Percentiles rank a stretch among this genome's conserved stretches.
Evolutionary conservation across 2,113 vertebrate genomes (phyloP).

Genomic region (Calypte anna): DNA sequence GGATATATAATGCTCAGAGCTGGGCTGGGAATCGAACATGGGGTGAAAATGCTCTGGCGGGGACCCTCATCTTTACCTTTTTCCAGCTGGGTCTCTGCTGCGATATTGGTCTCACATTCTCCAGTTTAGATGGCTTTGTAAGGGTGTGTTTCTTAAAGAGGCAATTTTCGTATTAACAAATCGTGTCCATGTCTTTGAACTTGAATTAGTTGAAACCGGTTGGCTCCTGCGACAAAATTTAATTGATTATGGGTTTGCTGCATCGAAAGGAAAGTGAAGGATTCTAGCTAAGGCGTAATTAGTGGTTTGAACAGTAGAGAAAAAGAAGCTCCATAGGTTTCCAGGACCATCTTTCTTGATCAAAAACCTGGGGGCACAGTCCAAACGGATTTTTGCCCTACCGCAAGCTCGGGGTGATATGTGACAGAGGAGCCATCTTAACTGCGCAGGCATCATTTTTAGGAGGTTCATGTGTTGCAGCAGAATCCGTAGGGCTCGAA

Average conservation of each 20-base stretch:
- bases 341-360: background rate
- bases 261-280: constrained; percentile 37
- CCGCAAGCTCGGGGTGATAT: constrained; percentile 32
- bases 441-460: constrained; percentile 61
- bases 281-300: background rate
- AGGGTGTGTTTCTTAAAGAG: constrained; percentile 9
- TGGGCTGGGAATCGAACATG: background rate
- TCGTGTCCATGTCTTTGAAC: constrained; percentile 81
- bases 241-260: constrained; percentile 18
- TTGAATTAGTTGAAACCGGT: constrained; percentile 74
- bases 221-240: constrained; percentile 53
- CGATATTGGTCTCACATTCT: background rate
- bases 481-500: background rate
- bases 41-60: background rate
- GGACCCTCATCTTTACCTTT: background rate
- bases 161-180: constrained; percentile 2
- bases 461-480: background rate
- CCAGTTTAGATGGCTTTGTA: background rate
- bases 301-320: background rate
- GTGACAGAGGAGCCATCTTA: constrained; percentile 80
- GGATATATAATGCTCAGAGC: background rate
- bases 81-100: background rate
- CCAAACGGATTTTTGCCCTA: background rate
- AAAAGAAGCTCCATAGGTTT: background rate
- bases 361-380: background rate